Conservation (phyloP, 2,888 invertebrate genomes). For the Meliscaeva auricollis region DNA sequence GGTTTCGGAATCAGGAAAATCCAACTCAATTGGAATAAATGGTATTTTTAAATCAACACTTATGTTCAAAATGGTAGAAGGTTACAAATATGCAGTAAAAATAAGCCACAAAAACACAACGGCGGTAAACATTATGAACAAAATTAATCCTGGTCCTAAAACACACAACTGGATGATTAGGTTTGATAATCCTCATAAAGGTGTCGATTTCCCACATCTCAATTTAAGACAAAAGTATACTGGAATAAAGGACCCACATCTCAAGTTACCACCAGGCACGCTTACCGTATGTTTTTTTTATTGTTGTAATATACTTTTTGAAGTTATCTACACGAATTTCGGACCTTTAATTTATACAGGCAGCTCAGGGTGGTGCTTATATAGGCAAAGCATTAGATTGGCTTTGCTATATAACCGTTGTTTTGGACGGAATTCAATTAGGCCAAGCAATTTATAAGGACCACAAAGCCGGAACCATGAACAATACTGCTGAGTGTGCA, state of each 20-base stretch:
- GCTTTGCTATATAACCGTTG: not conserved
- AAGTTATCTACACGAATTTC: not conserved
- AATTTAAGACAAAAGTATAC: constrained; percentile 2
- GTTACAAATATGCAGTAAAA: constrained; percentile 1
- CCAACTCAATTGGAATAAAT: not conserved
- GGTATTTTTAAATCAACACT: not conserved
- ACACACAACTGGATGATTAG: not conserved
- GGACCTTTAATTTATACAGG: constrained; percentile 20
- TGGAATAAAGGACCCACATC: not conserved
- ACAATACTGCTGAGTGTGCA: not conserved
- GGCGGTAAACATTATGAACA: not conserved
- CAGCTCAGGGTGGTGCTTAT: not conserved
- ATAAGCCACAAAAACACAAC: not conserved
- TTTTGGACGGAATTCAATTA: not conserved
- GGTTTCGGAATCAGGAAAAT: too few relatives aligned
- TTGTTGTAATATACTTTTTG: too few relatives aligned
- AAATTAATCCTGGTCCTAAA: not conserved
- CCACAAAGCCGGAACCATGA: not conserved
- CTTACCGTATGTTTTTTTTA: not conserved
- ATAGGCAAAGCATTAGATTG: not conserved
- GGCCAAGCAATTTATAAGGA: not conserved
- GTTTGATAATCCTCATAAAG: constrained; percentile 10
- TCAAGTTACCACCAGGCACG: not conserved
- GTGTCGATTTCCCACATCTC: not conserved
- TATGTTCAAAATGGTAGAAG: constrained; percentile 13